Conservation (phyloP, 2,888 invertebrate genomes). For the Muscina levida region DNA sequence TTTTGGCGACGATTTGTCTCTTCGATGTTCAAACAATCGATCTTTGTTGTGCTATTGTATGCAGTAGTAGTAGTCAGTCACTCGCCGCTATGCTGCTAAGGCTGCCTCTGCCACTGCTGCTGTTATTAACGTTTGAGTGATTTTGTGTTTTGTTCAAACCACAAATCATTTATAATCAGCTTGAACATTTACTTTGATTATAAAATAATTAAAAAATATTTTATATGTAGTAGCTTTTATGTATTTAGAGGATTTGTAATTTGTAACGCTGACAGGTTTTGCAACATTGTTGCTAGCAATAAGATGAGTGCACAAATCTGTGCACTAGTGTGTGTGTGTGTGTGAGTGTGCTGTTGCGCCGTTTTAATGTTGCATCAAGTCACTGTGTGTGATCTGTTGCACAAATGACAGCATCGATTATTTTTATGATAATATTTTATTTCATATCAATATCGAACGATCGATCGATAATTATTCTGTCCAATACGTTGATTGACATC, state of each 20-base stretch:
- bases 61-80: too few relatives aligned
- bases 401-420: constrained; percentile 30
- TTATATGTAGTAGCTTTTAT: not conserved
- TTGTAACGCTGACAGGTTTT: not conserved
- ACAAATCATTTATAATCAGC: constrained; percentile 22
- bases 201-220: constrained; percentile 22
- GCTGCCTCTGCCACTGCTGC: too few relatives aligned
- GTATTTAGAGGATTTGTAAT: not conserved
- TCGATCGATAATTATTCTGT: constrained; percentile 30
- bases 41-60: not conserved
- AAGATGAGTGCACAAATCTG: too few relatives aligned
- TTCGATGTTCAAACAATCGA: constrained; percentile 3
- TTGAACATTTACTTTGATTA: constrained; percentile 25
- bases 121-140: too few relatives aligned
- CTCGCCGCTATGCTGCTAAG: too few relatives aligned
- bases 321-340: too few relatives aligned
- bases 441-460: constrained; percentile 5
- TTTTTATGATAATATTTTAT: constrained; percentile 24
- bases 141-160: not conserved
- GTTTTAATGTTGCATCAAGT: not conserved
- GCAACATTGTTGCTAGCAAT: constrained; percentile 9
- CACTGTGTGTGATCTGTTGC: not conserved
- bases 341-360: too few relatives aligned
- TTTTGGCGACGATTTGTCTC: constrained; percentile 64
- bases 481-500: constrained; percentile 25